phyloP scores from a whole-genome alignment of 2,888 invertebrate species.

The Cryptus viduatorius region DNA sequence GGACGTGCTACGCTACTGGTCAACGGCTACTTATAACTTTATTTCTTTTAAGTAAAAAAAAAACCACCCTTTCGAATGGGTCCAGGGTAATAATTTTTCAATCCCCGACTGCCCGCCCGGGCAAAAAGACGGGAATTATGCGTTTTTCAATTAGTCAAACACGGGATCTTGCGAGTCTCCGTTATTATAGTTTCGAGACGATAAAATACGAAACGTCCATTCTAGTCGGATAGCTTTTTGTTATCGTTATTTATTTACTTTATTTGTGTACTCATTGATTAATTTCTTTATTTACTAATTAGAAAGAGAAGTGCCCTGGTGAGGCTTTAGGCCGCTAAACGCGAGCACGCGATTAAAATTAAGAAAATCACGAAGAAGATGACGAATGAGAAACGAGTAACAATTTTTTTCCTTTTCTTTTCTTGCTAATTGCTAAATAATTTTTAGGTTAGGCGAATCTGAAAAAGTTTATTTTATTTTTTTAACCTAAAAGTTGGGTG shows the following conservation, averaged over 20 bases:
- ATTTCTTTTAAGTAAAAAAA: slow-evolving; percentile 22
- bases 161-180: slow-evolving; percentile 24
- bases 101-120: not conserved
- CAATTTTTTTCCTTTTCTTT: not conserved
- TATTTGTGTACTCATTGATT: slow-evolving; percentile 1
- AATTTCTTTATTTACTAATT: not conserved
- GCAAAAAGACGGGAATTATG: too few relatives aligned
- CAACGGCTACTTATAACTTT: not conserved
- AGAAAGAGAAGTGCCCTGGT: slow-evolving; percentile 24
- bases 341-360: slow-evolving; percentile 34
- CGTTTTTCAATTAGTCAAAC: slow-evolving; percentile 19
- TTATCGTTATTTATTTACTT: slow-evolving; percentile 25
- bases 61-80: slow-evolving; percentile 45
- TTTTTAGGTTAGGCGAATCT: not conserved
- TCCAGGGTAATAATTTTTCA: slow-evolving; percentile 58
- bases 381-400: slow-evolving; percentile 26
- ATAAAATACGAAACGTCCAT: slow-evolving; percentile 62
- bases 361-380: not conserved
- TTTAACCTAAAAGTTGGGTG: not conserved
- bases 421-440: not conserved
- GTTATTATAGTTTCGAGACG: slow-evolving; percentile 52
- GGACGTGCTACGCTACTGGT: slow-evolving; percentile 32
- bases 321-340: slow-evolving; percentile 41
- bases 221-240: slow-evolving; percentile 52
- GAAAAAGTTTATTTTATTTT: not conserved